Evolutionary conservation across 2,888 invertebrate genomes (phyloP).

Genomic region (Scaptomyza reducta): DNA sequence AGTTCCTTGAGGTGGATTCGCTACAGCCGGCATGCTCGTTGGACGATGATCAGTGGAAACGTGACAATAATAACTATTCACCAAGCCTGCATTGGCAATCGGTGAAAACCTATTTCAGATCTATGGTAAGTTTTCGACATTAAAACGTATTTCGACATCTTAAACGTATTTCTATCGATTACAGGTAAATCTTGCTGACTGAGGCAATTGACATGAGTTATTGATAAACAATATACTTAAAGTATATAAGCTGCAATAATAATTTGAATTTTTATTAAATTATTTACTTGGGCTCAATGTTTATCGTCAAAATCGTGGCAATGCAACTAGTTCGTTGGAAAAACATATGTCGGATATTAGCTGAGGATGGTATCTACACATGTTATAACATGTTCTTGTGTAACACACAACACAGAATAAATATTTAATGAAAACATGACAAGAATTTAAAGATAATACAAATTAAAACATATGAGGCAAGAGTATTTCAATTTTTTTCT

Average conservation of each 20-base stretch:
- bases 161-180: background rate
- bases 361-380: background rate
- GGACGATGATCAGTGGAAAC: slow-evolving; percentile 50
- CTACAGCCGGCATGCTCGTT: slow-evolving; percentile 30
- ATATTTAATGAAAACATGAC: background rate
- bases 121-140: slow-evolving; percentile 54
- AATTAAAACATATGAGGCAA: background rate
- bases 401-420: background rate
- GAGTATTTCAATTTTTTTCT: background rate
- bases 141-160: too few relatives aligned
- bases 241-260: background rate
- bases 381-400: background rate
- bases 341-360: background rate
- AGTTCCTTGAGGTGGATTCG: slow-evolving; percentile 63
- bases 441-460: background rate
- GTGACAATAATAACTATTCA: slow-evolving; percentile 29
- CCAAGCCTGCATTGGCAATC: slow-evolving; percentile 55
- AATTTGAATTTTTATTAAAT: slow-evolving; percentile 1
- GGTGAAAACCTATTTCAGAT: slow-evolving; percentile 66
- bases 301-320: background rate
- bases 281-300: slow-evolving; percentile 2
- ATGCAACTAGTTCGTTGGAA: background rate
- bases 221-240: background rate
- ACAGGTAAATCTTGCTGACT: slow-evolving; percentile 56
- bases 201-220: background rate